Percentiles rank a stretch among this genome's conserved stretches.
phyloP scores from a whole-genome alignment of 2,797 vertebrate species.

The Heterohyrax brucei region DNA sequence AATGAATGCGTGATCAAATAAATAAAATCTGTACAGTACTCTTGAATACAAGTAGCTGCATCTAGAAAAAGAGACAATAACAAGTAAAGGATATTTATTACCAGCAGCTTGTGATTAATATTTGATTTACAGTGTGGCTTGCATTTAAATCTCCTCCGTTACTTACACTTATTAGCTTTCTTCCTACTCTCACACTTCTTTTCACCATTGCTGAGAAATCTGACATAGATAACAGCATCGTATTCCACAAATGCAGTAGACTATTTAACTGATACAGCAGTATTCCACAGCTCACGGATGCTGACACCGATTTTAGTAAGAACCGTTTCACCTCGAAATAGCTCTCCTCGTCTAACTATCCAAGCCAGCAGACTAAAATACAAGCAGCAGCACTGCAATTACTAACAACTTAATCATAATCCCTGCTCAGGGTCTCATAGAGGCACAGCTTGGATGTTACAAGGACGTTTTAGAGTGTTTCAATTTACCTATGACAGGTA shows the following conservation, averaged over 20 bases:
- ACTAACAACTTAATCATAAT: not conserved
- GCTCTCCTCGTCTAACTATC: slow-evolving; percentile 1
- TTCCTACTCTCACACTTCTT: slow-evolving; percentile 70
- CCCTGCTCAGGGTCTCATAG: not conserved
- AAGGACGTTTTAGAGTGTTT: slow-evolving; percentile 36
- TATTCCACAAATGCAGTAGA: slow-evolving; percentile 71
- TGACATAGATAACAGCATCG: slow-evolving; percentile 70
- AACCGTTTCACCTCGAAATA: slow-evolving; percentile 46
- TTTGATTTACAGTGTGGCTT: slow-evolving; percentile 82
- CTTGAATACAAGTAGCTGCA: slow-evolving; percentile 76
- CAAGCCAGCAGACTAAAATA: slow-evolving; percentile 1
- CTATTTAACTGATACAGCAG: slow-evolving; percentile 80
- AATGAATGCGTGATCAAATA: slow-evolving; percentile 82
- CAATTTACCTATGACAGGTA: not conserved
- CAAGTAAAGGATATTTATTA: slow-evolving; percentile 82
- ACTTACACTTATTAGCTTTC: slow-evolving; percentile 80
- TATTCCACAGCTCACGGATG: not conserved
- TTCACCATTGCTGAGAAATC: slow-evolving; percentile 75
- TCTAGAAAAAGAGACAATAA: slow-evolving; percentile 84
- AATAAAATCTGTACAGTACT: slow-evolving; percentile 71
- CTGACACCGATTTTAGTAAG: slow-evolving; percentile 75
- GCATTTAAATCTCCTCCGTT: slow-evolving; percentile 78
- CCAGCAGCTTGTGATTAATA: slow-evolving; percentile 81
- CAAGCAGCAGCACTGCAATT: not conserved
- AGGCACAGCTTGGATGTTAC: not conserved